Base-by-base conservation (phyloP, 2,888 invertebrate genomes). In the Dryocosmus kuriphilus region DNA sequence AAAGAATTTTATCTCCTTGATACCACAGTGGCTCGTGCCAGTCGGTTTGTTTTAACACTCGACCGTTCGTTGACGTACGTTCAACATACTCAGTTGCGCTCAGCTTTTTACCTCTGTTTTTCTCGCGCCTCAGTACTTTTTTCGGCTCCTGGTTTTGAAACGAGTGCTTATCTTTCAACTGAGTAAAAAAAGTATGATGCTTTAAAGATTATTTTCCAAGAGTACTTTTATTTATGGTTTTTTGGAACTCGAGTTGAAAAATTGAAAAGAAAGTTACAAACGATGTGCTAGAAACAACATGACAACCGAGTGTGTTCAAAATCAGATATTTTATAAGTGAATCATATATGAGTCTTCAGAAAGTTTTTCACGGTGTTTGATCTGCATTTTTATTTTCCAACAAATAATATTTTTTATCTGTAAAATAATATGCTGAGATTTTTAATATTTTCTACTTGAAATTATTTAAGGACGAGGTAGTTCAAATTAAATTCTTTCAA, bases 101-200 rank as follows among this genome's bases (percentile, higher is more conserved):
- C 71, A 71, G 67, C 71, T 71, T 71, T 71, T 71, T 71, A 71
- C 71, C 71, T 71, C 71, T 71, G 51, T 71, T 71, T 71, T 71
- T 46, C 71, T 71, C 71, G 27, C 71, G 71, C 71, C 30, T 71
- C 71, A 71, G 5, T 71, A 51, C 51, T 71, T 71, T 71, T 51
- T 71, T 71, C 71, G 30, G 71, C 51, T 71, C n/a, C 71, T 71
- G 71, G n/a, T 71, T 71, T 71, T 51, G 65, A 30, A 46, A 30
- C 46, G 27, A 71, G 67, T 71, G 67, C 62, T 63, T 63, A 63
- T 63, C 62, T 32, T 63, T 63, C 35, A 63, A 63, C 67, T 46
- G 27, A 46, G 30, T 14, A 71, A 71, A 71, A 65, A 71, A 51
- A 46, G 41, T 27, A 51, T 71, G 30, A 71, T 51, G 19, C 41